Evolutionary conservation across 2,888 invertebrate genomes (phyloP).

Genomic region (Lamellibrachia columna): DNA sequence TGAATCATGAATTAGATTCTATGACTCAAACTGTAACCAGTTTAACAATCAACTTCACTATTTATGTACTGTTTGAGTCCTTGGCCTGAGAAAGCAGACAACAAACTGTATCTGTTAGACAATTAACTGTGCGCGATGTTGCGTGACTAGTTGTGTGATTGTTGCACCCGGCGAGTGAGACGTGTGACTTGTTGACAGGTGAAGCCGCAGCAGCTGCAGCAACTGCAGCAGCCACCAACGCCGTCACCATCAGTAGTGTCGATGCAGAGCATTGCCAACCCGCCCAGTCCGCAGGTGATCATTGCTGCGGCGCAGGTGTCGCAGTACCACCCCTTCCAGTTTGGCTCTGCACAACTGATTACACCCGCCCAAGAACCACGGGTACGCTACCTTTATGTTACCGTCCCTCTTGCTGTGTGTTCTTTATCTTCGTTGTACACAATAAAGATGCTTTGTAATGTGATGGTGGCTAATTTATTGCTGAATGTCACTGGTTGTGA

Average conservation of each 20-base stretch:
- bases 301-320: slow-evolving; percentile 35
- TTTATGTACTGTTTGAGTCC: neutral
- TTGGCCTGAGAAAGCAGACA: too few relatives aligned
- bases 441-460: neutral
- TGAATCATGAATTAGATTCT: neutral
- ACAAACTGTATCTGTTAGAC: too few relatives aligned
- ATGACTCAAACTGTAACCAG: neutral
- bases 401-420: neutral
- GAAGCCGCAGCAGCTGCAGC: slow-evolving; percentile 24
- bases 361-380: slow-evolving; percentile 54
- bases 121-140: neutral
- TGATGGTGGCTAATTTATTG: too few relatives aligned
- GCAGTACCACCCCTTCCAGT: slow-evolving; percentile 74
- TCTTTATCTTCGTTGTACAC: neutral
- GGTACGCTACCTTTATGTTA: slow-evolving; percentile 41
- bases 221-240: slow-evolving; percentile 25
- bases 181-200: neutral
- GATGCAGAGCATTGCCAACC: slow-evolving; percentile 29
- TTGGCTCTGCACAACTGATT: slow-evolving; percentile 68
- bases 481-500: too few relatives aligned
- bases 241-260: neutral
- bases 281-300: slow-evolving; percentile 34
- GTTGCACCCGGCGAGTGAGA: neutral
- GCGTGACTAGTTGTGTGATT: neutral
- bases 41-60: neutral